Base-by-base conservation (phyloP, 2,113 vertebrate genomes). In the Chrysochloris asiatica region DNA sequence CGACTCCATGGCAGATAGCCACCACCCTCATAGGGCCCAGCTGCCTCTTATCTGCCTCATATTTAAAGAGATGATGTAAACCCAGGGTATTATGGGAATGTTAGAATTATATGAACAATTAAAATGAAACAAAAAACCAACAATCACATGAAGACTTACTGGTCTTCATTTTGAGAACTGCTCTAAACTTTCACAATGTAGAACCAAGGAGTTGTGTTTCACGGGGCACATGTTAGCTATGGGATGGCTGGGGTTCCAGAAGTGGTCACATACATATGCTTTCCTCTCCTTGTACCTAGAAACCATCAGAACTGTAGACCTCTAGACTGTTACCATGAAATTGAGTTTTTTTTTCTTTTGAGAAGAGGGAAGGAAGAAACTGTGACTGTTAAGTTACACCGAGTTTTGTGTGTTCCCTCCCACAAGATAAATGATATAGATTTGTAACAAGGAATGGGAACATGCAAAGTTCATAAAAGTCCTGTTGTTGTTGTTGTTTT, bases 271-370 rank as follows among this genome's bases (percentile, higher is more conserved):
- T 73, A 65, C 36, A 45, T 67, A 73, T 86, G 48, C 56, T 89
- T 76, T 93, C 86, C n/a, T 83, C 43, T 82, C 2, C 84, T 47
- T 86, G 63, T 28, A 69, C 30, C 30, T 76, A 87, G 14, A 76
- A n/a, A 76, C 21, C 75, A 26, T 67, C 41, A 52, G 59, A 14
- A 30, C 50, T 73, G 8, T 50, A 91, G 63, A 52, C 43, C 43
- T 87, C 48, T 75, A 69, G 48, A 83, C 16, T 47, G 36, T 73
- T 89, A 86, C 33, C 26, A 90, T 79, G 28, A 52, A 83, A 92
- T 69, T 61, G 79, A 83, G 50, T 52, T 85, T 86, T 94, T 87
- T 19, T 72, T 90, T 61, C 45, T 43, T 26, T 90, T 54, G 22
- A 38, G 47, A 83, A 89, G 28, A 38, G 21, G 24, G 67, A 92